phyloP scores from a whole-genome alignment of 2,888 invertebrate species.

The Drosophila histrio region DNA sequence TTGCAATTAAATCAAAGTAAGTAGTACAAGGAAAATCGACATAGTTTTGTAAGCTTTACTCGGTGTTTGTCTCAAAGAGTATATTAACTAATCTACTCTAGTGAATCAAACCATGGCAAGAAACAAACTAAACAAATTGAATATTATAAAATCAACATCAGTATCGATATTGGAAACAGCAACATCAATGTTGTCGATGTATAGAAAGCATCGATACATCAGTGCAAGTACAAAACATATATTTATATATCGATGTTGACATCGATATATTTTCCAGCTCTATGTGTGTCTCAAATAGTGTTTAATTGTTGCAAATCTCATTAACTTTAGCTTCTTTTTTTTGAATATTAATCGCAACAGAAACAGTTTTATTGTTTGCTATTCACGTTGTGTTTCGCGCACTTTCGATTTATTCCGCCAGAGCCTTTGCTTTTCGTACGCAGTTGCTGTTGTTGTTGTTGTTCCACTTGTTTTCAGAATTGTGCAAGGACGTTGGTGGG shows the following conservation, averaged over 20 bases:
- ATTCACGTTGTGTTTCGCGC: neutral
- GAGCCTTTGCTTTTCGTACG: neutral
- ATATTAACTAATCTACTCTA: too few species aligned
- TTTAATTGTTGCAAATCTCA: constrained; percentile 49
- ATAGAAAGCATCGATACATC: neutral
- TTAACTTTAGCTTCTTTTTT: constrained; percentile 37
- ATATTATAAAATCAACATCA: too few species aligned
- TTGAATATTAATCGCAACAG: constrained; percentile 11
- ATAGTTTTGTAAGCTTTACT: too few species aligned
- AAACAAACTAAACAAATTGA: too few species aligned
- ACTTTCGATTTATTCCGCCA: neutral
- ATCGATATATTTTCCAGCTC: too few species aligned
- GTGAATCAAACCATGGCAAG: too few species aligned
- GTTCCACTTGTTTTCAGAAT: constrained; percentile 34
- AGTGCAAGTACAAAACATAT: too few species aligned
- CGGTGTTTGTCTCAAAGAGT: too few species aligned
- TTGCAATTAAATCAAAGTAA: too few species aligned
- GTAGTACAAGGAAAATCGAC: too few species aligned
- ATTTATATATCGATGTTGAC: neutral
- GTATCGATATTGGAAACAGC: too few species aligned
- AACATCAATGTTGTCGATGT: neutral
- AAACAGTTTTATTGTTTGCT: constrained; percentile 13
- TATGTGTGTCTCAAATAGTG: constrained; percentile 57
- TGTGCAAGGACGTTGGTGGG: constrained; percentile 52
- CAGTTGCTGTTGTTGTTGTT: constrained; percentile 18